Base-by-base conservation (phyloP, 2,888 invertebrate genomes). In the Vesta saturnalis region DNA sequence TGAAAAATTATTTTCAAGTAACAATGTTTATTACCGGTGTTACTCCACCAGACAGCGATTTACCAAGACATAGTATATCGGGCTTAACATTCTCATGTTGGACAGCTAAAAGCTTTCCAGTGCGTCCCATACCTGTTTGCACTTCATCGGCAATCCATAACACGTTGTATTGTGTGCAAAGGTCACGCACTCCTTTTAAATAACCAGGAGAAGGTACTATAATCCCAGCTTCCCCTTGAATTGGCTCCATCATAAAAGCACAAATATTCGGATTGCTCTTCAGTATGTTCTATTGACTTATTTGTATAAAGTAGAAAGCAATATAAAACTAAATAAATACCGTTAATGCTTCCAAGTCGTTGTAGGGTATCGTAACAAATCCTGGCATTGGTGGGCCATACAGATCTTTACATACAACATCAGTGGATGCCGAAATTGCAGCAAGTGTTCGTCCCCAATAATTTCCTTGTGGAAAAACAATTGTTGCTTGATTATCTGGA, bases 221-320 rank as follows among this genome's bases (percentile, higher is more conserved):
- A 6, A 94, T 92, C 10, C 94, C 94, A 19, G 93, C 94, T 83
- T 95, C 95, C 1, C 94, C 95, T 83, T 95, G 94, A 73, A 95
- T 93, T 0, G 94, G 94, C 82, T 95, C 94, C 61, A 94, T 89
- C 94, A 95, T 94, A 80, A 92, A 94, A 0, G 91, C 94, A 77
- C 92, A 92, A 3, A 92, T 90, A 71, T 87, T 85, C 0, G 91
- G 90, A 78, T 94, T n/a, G n/a, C n/a, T 90, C 73, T 88, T 84
- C 1, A 89, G 78, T 1, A 87, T 87, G 79, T 85, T 85, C 90
- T 85, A 56, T 16, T 21, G 18, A 39, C n/a, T n/a, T n/a, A n/a
- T 2, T 39, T 23, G 23, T 10, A n/a, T 39, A n/a, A n/a, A n/a
- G 8, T 39, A n/a, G 8, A 39, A 6, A 39, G n/a, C 8, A 39